Base-by-base conservation (phyloP, 1,140 invertebrate species). In the Delia radicum region DNA sequence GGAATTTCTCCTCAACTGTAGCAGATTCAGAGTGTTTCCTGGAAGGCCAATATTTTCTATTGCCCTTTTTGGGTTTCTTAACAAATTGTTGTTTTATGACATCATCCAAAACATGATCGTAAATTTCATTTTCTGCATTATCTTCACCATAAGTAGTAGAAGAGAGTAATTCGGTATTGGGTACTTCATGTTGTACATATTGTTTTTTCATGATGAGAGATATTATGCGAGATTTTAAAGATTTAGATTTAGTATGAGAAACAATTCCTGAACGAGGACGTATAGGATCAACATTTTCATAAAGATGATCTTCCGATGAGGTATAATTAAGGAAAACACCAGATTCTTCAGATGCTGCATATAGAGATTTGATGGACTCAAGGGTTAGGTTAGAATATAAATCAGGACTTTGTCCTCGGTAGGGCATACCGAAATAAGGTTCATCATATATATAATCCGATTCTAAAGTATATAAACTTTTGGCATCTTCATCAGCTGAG, bases 261-360 rank as follows among this genome's bases (percentile, higher is more conserved):
- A 69, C 21, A 8, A 69, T 29, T 10, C 21, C 13, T 31, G 65
- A 33, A 7, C 65, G n/a, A 0, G 29, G 29, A 7, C 65, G 3
- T 69, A 69, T 69, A 7, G 65, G 65, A 33, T 33, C 29, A 13
- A 69, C 24, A 12, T 69, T 33, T 21, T 69, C 65, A 69, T 69
- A 69, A 1, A 33, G 6, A 33, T 69, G 65, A 21, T 31, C 29
- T 10, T 65, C 62, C 2, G 29, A 63, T 1, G 33, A 8, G n/a
- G 29, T 69, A 21, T 69, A 18, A 24, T 69, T 33, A 31, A 33
- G 27, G 65, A 69, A 69, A 10, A 69, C 65, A 12, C 65, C 65
- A 33, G 65, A 69, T 69, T 69, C 65, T 13, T 69, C 65, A 1
- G 65, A 69, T 5, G 33, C 65, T n/a, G 65, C 33, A 18, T n/a